phyloP scores from a whole-genome alignment of 2,113 vertebrate species.

The Plecturocebus donacophilus region DNA sequence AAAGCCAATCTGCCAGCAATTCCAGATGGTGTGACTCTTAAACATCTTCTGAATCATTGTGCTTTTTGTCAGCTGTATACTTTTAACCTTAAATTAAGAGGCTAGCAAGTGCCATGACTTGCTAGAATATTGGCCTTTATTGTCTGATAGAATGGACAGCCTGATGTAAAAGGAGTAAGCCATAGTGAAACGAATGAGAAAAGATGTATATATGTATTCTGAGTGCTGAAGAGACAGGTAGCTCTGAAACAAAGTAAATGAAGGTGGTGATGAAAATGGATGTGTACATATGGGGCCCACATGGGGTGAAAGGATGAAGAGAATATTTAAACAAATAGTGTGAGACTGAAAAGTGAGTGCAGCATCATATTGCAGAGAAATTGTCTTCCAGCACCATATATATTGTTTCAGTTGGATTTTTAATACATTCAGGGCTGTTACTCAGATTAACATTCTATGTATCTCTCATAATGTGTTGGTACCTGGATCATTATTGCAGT shows the following conservation, averaged over 20 bases:
- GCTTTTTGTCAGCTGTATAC: neutral
- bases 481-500: neutral
- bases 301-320: rapidly evolving
- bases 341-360: no score
- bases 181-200: neutral
- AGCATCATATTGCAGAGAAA: neutral
- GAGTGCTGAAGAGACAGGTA: neutral
- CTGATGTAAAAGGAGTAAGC: neutral
- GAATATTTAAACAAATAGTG: neutral
- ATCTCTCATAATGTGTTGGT: neutral
- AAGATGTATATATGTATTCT: neutral
- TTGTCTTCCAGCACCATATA: neutral
- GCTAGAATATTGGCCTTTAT: neutral
- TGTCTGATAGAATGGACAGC: neutral
- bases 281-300: no score
- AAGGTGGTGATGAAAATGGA: no score
- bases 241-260: neutral
- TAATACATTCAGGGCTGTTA: rapidly evolving
- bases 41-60: neutral
- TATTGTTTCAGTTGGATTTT: neutral
- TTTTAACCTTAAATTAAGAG: neutral
- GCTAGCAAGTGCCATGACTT: neutral
- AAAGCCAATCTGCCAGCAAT: neutral
- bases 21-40: neutral
- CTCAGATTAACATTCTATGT: neutral